Percentiles rank a stretch among this genome's conserved stretches.
phyloP scores from a whole-genome alignment of 2,888 invertebrate species.

The Zaprionus lineosus region DNA sequence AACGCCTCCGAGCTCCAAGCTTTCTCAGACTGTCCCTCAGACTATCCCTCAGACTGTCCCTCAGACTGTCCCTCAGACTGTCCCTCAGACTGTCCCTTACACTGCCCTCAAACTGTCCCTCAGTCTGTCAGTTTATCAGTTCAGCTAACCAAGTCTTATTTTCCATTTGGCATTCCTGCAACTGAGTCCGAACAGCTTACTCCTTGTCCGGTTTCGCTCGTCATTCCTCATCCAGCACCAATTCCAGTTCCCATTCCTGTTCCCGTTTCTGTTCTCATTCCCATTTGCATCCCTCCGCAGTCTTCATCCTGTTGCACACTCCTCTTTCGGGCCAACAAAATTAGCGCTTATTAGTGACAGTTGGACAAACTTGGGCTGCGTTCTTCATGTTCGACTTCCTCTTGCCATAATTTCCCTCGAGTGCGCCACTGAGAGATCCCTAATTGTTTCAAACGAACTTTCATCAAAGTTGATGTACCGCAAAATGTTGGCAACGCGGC shows the following conservation, averaged over 20 bases:
- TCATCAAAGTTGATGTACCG: constrained; percentile 56
- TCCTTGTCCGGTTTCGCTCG: too few species aligned
- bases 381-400: constrained; percentile 47
- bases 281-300: background rate
- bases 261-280: background rate
- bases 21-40: constrained; percentile 30
- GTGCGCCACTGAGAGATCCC: constrained; percentile 50
- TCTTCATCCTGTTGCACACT: background rate
- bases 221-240: too few species aligned
- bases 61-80: constrained; percentile 14
- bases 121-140: constrained; percentile 26
- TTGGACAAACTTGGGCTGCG: constrained; percentile 63
- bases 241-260: constrained; percentile 3
- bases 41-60: constrained; percentile 8
- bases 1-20: constrained; percentile 43
- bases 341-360: constrained; percentile 76
- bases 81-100: constrained; percentile 11
- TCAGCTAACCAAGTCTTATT: constrained; percentile 26
- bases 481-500: constrained; percentile 53
- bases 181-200: too few species aligned
- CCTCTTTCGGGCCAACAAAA: constrained; percentile 63
- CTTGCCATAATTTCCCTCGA: constrained; percentile 62
- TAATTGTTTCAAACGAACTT: constrained; percentile 73
- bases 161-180: too few species aligned
- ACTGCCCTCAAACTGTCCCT: constrained; percentile 6